Evolutionary conservation across 2,113 vertebrate species (phyloP).

Genomic region (Lipophrys pholis): DNA sequence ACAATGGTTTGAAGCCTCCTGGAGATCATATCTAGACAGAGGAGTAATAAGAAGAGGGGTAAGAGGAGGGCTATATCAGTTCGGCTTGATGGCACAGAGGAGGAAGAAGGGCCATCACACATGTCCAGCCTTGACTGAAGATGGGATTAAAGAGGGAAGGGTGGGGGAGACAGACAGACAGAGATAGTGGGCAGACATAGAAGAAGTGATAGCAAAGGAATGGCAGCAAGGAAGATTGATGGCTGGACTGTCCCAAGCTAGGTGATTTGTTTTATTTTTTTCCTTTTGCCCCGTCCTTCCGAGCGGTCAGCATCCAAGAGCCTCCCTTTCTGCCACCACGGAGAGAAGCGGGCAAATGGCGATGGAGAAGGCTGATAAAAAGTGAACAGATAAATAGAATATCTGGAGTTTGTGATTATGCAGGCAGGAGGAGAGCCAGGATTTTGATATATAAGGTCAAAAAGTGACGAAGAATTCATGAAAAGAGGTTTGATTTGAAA

Average conservation of each 20-base stretch:
- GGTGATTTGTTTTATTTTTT: conserved; percentile 51
- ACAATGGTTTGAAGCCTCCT: conserved; percentile 51
- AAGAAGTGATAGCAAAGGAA: conserved; percentile 59
- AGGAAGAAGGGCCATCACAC: conserved; percentile 60
- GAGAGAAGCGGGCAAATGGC: conserved; percentile 61
- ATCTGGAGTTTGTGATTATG: conserved; percentile 29
- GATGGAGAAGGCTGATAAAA: conserved; percentile 48
- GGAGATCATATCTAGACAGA: conserved; percentile 68
- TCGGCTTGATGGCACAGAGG: conserved; percentile 39
- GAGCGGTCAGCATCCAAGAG: conserved; percentile 32
- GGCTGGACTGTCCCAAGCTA: conserved; percentile 64
- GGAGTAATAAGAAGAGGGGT: conserved; percentile 60
- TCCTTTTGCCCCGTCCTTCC: conserved; percentile 18
- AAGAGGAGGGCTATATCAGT: conserved; percentile 55
- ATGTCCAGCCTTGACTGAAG: conserved; percentile 54
- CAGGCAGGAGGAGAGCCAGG: conserved; percentile 11
- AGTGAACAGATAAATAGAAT: conserved; percentile 37
- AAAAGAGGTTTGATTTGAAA: neutral
- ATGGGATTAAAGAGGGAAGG: conserved; percentile 62
- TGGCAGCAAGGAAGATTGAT: conserved; percentile 74
- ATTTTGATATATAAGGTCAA: neutral
- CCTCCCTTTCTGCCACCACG: conserved; percentile 9
- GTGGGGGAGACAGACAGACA: conserved; percentile 32
- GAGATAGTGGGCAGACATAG: conserved; percentile 58
- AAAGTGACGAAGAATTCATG: neutral